Evolutionary conservation across 2,797 vertebrate genomes (phyloP), one percentile per base, ranked within the genome.

Genomic region (Serranus cabrilla): DNA sequence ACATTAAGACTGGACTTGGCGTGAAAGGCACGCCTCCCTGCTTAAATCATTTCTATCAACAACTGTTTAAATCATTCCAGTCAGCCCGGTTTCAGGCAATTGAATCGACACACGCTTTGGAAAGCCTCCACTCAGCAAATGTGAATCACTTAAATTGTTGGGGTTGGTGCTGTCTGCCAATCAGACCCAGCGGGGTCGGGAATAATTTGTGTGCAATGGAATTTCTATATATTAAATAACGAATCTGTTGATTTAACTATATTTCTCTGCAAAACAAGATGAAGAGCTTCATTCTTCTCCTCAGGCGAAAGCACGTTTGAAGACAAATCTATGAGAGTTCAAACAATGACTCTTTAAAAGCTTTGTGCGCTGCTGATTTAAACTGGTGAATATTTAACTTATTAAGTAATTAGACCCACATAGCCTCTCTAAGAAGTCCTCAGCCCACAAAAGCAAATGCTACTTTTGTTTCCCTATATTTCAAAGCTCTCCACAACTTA

Each of bases 51-150:
- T 75, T 80, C 82, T 68, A 83, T 87, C 84, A 87, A 83, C 81
- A 81, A 63, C 77, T 63, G 73, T 71, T 85, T 88, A 75, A 87
- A 90, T 89, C 78, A 86, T 71, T 60, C 20, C 74, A 77, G 50
- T 58, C 72, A n/a, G 81, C 60, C 67, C 25, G 69, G 59, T 75
- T 71, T 87, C 56, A 70, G 61, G 62, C 83, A 45, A 78, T 77
- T 74, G 51, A 70, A 84, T 83, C 56, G 85, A 85, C 86, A 82
- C 74, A 47, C 45, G 79, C 46, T 21, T 25, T 77, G 67, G 62
- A 86, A 91, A 81, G 69, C 20, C 58, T 77, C 68, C 51, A 71
- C 82, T 87, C 84, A 86, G 83, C 79, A 77, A 78, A 85, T 85
- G 55, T 73, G 74, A 84, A 82, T 79, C 83, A 55, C 76, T 89